Evolutionary conservation across 2,113 vertebrate species (phyloP).

Genomic region (Scartelaos histophorus): DNA sequence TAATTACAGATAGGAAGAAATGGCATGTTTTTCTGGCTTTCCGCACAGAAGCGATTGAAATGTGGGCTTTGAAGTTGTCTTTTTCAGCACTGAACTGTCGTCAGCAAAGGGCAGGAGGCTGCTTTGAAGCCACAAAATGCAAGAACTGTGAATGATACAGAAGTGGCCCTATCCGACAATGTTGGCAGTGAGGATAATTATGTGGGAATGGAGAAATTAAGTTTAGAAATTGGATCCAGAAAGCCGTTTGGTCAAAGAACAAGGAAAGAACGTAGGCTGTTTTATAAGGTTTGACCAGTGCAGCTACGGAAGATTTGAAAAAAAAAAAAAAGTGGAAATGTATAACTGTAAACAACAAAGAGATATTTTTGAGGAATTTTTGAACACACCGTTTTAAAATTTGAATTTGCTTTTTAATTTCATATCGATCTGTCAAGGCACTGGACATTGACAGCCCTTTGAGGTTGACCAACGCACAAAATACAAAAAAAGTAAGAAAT

Average conservation of each 20-base stretch:
- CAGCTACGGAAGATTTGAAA: neutral
- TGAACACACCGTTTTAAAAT: neutral
- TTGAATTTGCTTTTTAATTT: neutral
- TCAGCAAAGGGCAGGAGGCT: conserved; percentile 36
- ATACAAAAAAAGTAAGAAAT: neutral
- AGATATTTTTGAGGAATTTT: neutral
- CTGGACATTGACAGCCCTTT: conserved; percentile 34
- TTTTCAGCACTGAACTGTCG: conserved; percentile 41
- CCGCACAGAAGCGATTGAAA: neutral
- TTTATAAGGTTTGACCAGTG: neutral
- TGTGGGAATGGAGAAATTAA: neutral
- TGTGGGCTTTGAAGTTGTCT: conserved; percentile 53
- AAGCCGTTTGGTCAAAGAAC: neutral
- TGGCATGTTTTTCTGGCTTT: neutral
- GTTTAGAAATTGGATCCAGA: neutral
- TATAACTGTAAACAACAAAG: neutral
- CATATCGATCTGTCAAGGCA: conserved; percentile 45
- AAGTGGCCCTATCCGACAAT: neutral
- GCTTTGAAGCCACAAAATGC: conserved; percentile 9
- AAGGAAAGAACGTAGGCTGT: neutral
- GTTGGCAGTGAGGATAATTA: neutral
- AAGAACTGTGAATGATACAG: neutral
- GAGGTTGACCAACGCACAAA: conserved; percentile 29
- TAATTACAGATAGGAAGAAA: neutral
- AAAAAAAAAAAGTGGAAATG: neutral